Conservation (phyloP, 2,113 vertebrate genomes). For the Dipodomys merriami region DNA sequence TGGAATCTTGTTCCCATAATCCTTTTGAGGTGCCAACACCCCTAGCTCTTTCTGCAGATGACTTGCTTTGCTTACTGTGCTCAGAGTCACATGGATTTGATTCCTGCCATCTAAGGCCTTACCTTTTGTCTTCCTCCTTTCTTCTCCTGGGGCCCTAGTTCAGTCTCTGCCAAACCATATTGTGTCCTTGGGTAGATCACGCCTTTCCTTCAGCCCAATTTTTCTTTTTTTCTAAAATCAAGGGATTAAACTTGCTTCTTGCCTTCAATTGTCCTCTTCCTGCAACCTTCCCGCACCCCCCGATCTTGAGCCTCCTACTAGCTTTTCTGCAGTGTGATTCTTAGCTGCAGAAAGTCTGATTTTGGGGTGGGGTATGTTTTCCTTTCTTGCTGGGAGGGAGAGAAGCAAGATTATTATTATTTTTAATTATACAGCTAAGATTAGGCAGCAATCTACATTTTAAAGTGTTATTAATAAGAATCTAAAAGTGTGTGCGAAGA, state of each 20-base stretch:
- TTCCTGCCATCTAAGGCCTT: background rate
- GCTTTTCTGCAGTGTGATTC: conserved; percentile 72
- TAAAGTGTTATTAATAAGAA: conserved; percentile 87
- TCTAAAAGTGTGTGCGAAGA: conserved; percentile 84
- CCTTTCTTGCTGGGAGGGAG: conserved; percentile 81
- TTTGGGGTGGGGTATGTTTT: conserved; percentile 71
- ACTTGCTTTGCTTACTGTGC: background rate
- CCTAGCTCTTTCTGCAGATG: background rate
- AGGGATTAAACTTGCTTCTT: background rate
- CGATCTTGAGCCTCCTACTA: background rate
- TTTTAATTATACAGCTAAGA: conserved; percentile 87
- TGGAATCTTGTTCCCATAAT: background rate
- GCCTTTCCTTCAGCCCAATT: background rate
- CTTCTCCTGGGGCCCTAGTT: background rate
- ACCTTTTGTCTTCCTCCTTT: background rate
- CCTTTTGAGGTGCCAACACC: background rate
- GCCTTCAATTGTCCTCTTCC: background rate
- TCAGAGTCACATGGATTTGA: background rate
- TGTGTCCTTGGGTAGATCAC: background rate
- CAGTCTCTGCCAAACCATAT: background rate
- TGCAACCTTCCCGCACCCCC: background rate
- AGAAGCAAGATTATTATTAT: conserved; percentile 80
- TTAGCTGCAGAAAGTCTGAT: conserved; percentile 78
- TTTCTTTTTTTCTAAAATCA: conserved; percentile 41
- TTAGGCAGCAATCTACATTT: conserved; percentile 88